Evolutionary conservation across 2,797 vertebrate species (phyloP).

Genomic region (Chaetophractus vellerosus): DNA sequence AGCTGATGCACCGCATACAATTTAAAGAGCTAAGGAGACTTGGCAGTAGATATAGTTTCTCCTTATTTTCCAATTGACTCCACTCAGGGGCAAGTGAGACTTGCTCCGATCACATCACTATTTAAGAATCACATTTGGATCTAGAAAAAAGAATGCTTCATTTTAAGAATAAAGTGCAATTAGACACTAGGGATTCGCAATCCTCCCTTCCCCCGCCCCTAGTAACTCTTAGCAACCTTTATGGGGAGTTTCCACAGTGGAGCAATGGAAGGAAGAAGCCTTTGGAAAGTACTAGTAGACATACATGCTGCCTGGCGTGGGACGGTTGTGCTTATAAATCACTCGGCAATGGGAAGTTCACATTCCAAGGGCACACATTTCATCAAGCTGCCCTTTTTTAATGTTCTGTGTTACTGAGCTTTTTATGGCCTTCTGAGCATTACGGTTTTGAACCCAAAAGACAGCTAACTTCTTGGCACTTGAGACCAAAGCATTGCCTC

Average conservation of each 20-base stretch:
- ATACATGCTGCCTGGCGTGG: not conserved
- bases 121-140: constrained; percentile 33
- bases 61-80: constrained; percentile 36
- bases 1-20: not conserved
- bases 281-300: constrained; percentile 35
- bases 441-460: constrained; percentile 64
- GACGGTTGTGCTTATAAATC: not conserved
- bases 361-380: constrained; percentile 13
- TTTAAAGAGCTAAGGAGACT: not conserved
- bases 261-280: not conserved
- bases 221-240: not conserved
- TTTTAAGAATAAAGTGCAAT: constrained; percentile 31
- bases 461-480: constrained; percentile 35
- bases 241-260: constrained; percentile 47
- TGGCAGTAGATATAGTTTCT: not conserved
- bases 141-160: constrained; percentile 25
- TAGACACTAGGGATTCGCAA: not conserved
- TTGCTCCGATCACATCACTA: not conserved
- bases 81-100: not conserved
- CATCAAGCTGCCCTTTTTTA: constrained; percentile 61
- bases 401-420: constrained; percentile 52
- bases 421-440: constrained; percentile 58
- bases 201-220: too few relatives aligned
- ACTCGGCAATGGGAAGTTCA: constrained; percentile 47
- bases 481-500: not conserved